Conservation (phyloP, 1,140 invertebrate species). For the Bombus cullumanus region DNA sequence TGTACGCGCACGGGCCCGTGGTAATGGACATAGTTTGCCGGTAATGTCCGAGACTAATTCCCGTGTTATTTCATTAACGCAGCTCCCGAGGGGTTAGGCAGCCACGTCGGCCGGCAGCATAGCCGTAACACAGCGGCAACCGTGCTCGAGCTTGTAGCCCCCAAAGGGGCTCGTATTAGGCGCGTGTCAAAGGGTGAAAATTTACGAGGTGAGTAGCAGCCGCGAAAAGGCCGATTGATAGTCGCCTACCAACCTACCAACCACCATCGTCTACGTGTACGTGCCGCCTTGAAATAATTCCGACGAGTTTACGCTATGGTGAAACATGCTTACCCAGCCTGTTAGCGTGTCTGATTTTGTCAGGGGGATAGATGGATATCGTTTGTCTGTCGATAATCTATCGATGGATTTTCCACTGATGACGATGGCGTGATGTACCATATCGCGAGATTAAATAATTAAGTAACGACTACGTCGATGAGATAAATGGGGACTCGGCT, state of each 20-base stretch:
- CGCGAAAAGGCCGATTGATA: slow-evolving; percentile 77
- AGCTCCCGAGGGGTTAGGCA: slow-evolving; percentile 74
- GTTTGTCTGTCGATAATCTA: slow-evolving; percentile 44
- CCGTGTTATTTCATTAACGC: slow-evolving; percentile 84
- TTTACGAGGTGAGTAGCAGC: slow-evolving; percentile 77
- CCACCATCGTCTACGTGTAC: neutral
- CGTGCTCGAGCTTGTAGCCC: slow-evolving; percentile 19
- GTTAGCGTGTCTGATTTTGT: slow-evolving; percentile 57
- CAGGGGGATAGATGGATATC: slow-evolving; percentile 52
- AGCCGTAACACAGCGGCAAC: slow-evolving; percentile 43
- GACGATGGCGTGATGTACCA: neutral
- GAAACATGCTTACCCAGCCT: slow-evolving; percentile 41
- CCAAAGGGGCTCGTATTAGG: slow-evolving; percentile 73
- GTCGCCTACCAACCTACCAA: slow-evolving; percentile 3
- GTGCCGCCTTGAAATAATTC: slow-evolving; percentile 55
- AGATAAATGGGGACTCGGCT: too few relatives aligned
- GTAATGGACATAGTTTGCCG: slow-evolving; percentile 83
- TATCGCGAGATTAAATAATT: slow-evolving; percentile 35
- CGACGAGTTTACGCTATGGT: slow-evolving; percentile 45
- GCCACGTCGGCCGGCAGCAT: slow-evolving; percentile 60
- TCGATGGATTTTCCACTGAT: slow-evolving; percentile 38
- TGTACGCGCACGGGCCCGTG: slow-evolving; percentile 63
- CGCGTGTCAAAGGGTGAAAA: slow-evolving; percentile 82
- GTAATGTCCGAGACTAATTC: slow-evolving; percentile 84
- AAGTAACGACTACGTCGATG: neutral